These are phyloP conservation scores for Caranx ignobilis DNA, from an alignment of 2,113 vertebrate genomes.

Conservation along the genomic window DNA sequence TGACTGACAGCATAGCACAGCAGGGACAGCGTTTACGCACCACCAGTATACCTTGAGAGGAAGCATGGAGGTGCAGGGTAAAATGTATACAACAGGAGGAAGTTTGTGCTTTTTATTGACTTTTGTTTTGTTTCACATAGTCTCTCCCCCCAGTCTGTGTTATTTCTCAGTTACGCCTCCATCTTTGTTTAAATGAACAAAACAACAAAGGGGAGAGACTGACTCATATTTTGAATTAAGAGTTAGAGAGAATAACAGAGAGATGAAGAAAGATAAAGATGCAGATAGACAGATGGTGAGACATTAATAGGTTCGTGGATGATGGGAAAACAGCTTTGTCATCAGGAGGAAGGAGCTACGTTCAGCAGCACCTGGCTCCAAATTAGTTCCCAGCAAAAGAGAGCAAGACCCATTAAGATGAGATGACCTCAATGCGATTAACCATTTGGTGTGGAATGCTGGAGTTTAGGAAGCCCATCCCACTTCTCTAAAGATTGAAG, in stretches of 20 bases:
- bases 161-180: not conserved
- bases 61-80: not conserved
- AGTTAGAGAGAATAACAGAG: not conserved
- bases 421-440: not conserved
- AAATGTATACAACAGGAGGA: not conserved
- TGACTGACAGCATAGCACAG: slow-evolving; percentile 22
- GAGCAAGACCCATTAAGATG: not conserved
- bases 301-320: slow-evolving; percentile 24
- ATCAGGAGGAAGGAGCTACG: slow-evolving; percentile 11
- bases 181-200: slow-evolving; percentile 1
- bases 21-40: not conserved
- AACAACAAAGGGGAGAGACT: not conserved
- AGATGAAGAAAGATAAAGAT: not conserved
- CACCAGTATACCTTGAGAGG: not conserved
- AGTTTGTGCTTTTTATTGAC: not conserved
- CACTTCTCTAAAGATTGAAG: not conserved
- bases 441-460: not conserved
- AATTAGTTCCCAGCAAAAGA: slow-evolving; percentile 2
- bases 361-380: slow-evolving; percentile 16
- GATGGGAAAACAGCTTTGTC: not conserved
- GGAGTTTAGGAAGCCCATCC: not conserved
- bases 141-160: not conserved
- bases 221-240: slow-evolving; percentile 10
- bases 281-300: slow-evolving; percentile 4
- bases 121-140: not conserved